These are phyloP conservation scores for Sarotherodon lohbergeri DNA, from an alignment of 2,113 vertebrate species.

Conservation along the genomic window DNA sequence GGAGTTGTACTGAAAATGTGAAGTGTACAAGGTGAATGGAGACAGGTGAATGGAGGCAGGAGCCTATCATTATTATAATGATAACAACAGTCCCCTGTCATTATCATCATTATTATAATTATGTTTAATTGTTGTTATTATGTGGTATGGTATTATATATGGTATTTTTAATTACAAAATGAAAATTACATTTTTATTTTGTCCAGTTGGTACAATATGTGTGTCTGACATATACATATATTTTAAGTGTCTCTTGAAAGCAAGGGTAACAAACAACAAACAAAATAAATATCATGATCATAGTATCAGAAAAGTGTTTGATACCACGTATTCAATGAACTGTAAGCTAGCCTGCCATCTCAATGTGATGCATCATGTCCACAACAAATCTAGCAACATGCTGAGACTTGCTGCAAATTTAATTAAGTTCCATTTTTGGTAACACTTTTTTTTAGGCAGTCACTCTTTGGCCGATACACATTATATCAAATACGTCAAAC, in stretches of 20 bases:
- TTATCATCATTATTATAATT: neutral
- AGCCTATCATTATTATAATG: neutral
- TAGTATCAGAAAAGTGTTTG: neutral
- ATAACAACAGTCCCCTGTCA: neutral
- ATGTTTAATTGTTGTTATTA: neutral
- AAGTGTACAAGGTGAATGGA: neutral
- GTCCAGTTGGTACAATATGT: neutral
- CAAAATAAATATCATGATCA: neutral
- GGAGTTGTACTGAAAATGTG: neutral
- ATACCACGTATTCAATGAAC: rapidly evolving
- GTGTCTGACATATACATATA: neutral
- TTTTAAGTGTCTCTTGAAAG: neutral
- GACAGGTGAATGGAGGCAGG: neutral
- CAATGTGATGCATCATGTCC: neutral
- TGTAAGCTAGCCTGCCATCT: neutral
- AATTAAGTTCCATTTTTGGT: neutral
- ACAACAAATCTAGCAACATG: neutral
- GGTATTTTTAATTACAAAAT: neutral
- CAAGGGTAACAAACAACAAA: neutral
- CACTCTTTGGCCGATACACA: neutral
- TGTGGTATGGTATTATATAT: neutral
- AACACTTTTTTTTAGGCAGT: neutral
- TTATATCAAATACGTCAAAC: neutral
- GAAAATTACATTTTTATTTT: neutral
- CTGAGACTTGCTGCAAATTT: neutral